A percentile compares a stretch with the other conserved stretches of the same genome.
These are phyloP conservation scores for Cyprinella venusta DNA, from an alignment of 2,797 vertebrate genomes.

Conservation along the genomic window DNA sequence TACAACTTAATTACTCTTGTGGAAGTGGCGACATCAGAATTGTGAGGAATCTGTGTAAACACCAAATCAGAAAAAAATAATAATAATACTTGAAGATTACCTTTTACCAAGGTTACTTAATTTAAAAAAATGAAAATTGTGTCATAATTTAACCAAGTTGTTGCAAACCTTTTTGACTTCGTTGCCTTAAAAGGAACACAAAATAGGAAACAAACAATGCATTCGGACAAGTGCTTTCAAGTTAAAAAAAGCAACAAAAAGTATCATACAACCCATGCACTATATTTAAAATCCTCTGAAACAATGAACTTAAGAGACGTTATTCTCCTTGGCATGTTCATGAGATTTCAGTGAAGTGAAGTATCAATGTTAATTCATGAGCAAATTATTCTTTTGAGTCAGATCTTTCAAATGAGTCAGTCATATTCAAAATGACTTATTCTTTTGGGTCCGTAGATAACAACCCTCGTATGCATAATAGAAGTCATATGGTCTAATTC, in stretches of 20 bases:
- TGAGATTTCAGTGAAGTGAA: neutral
- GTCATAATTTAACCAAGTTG: neutral
- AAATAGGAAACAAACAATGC: neutral
- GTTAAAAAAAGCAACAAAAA: neutral
- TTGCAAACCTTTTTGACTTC: neutral
- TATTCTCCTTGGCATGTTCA: neutral
- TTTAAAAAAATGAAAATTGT: neutral
- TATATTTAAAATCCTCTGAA: neutral
- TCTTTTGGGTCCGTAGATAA: neutral
- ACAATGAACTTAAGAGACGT: neutral
- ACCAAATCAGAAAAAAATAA: neutral
- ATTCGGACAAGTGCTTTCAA: neutral
- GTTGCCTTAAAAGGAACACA: neutral
- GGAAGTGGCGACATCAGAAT: neutral
- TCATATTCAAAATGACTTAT: neutral
- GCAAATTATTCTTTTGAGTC: neutral
- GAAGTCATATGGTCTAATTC: neutral
- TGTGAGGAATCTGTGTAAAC: neutral
- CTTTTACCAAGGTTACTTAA: neutral
- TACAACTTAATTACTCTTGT: constrained; percentile 34
- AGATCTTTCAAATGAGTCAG: neutral
- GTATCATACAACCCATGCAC: neutral
- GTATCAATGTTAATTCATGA: neutral
- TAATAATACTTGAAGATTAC: neutral
- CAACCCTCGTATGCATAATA: neutral